A percentile compares a stretch with the other conserved stretches of the same genome.
Evolutionary conservation across 1,140 invertebrate species (phyloP).

Genomic region (Magallana ariakensis): DNA sequence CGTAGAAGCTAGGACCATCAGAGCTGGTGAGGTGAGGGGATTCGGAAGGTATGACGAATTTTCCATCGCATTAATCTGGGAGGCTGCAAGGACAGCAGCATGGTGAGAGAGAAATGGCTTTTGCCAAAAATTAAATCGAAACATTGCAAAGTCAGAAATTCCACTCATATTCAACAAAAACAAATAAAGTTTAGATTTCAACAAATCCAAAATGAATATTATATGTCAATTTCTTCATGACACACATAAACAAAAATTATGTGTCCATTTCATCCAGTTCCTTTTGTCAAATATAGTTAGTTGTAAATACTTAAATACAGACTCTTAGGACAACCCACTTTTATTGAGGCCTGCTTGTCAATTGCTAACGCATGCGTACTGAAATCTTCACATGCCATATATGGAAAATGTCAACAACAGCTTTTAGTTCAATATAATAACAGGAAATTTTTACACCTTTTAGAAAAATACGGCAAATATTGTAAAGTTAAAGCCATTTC

Average conservation of each 20-base stretch:
- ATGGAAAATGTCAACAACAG: slow-evolving; percentile 58
- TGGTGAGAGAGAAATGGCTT: slow-evolving; percentile 75
- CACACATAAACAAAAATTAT: background rate
- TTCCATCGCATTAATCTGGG: slow-evolving; percentile 81
- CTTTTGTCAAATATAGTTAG: slow-evolving; percentile 33
- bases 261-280: slow-evolving; percentile 18
- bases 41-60: slow-evolving; percentile 86
- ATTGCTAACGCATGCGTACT: slow-evolving; percentile 52
- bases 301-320: slow-evolving; percentile 48
- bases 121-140: slow-evolving; percentile 78
- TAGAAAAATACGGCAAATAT: background rate
- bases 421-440: slow-evolving; percentile 15
- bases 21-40: slow-evolving; percentile 87
- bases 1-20: slow-evolving; percentile 89
- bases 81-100: slow-evolving; percentile 63
- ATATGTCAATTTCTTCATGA: background rate
- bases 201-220: background rate
- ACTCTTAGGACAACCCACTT: slow-evolving; percentile 55
- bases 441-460: slow-evolving; percentile 1
- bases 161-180: slow-evolving; percentile 35
- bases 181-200: background rate
- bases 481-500: background rate
- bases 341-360: slow-evolving; percentile 47
- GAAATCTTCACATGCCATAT: slow-evolving; percentile 45
- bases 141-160: slow-evolving; percentile 73